Evolutionary conservation across 2,113 vertebrate genomes (phyloP).

Genomic region (Aspiorhynchus laticeps): DNA sequence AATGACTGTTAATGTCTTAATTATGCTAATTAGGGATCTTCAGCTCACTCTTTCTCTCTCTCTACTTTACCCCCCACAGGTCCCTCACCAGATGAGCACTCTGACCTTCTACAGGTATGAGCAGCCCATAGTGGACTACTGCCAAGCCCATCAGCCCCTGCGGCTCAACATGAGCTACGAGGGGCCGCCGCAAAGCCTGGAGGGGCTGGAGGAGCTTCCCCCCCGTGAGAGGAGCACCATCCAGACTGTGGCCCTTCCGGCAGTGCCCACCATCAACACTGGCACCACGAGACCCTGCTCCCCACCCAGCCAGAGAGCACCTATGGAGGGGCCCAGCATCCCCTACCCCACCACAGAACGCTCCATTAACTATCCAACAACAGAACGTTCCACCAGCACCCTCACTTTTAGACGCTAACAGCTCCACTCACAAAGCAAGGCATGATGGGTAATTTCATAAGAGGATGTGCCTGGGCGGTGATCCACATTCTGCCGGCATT

Average conservation of each 20-base stretch:
- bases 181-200: slow-evolving; percentile 74
- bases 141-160: slow-evolving; percentile 81
- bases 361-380: slow-evolving; percentile 66
- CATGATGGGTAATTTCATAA: slow-evolving; percentile 37
- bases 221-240: slow-evolving; percentile 74
- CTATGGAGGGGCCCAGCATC: slow-evolving; percentile 63
- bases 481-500: slow-evolving; percentile 6
- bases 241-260: slow-evolving; percentile 77
- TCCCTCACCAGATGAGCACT: slow-evolving; percentile 81
- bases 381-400: slow-evolving; percentile 71
- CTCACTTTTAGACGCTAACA: slow-evolving; percentile 78
- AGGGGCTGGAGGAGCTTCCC: slow-evolving; percentile 72
- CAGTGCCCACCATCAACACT: slow-evolving; percentile 69
- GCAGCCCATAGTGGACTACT: slow-evolving; percentile 82
- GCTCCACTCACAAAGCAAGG: background rate
- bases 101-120: slow-evolving; percentile 82
- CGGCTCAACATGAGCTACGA: slow-evolving; percentile 80
- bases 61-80: slow-evolving; percentile 63
- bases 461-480: slow-evolving; percentile 23
- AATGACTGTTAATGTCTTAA: background rate
- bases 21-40: background rate
- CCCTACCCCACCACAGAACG: slow-evolving; percentile 69
- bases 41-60: background rate
- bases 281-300: slow-evolving; percentile 68
- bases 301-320: slow-evolving; percentile 71